Percentiles rank a stretch among this genome's conserved stretches.
These are phyloP conservation scores for Crenichthys baileyi DNA, from an alignment of 2,797 vertebrate genomes.

Conservation along the genomic window DNA sequence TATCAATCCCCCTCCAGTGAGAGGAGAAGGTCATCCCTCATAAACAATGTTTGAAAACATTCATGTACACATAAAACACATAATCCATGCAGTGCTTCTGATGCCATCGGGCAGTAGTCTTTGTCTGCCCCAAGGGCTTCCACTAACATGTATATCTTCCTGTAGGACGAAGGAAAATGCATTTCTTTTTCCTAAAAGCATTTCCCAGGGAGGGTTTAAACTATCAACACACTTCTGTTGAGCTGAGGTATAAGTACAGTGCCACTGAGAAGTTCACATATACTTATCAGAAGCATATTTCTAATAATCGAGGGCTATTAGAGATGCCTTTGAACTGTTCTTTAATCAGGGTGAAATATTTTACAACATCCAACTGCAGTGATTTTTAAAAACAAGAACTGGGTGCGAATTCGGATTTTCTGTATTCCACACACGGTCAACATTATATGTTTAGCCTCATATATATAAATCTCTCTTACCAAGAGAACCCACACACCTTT, in stretches of 20 bases:
- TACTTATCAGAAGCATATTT: background rate
- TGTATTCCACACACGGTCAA: background rate
- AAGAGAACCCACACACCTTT: background rate
- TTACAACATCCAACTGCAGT: too few species aligned
- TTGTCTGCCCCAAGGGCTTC: conserved; percentile 33
- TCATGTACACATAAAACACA: conserved; percentile 53
- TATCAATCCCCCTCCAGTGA: conserved; percentile 42
- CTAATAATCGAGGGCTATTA: background rate
- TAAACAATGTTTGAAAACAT: conserved; percentile 50
- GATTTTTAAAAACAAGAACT: background rate
- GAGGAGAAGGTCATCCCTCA: conserved; percentile 43
- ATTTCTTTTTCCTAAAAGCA: background rate
- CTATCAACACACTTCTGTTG: background rate
- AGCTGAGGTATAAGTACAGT: background rate
- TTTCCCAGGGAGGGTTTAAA: background rate
- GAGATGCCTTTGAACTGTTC: background rate
- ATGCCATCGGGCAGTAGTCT: conserved; percentile 31
- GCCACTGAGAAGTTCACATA: background rate
- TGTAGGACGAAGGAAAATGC: background rate
- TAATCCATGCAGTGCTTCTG: conserved; percentile 68
- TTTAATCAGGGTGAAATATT: background rate
- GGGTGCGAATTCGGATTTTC: background rate
- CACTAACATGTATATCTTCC: background rate
- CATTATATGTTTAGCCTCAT: background rate
- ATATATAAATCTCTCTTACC: background rate